Conservation (phyloP, 2,113 vertebrate species). For the Mionectes macconnelli region DNA sequence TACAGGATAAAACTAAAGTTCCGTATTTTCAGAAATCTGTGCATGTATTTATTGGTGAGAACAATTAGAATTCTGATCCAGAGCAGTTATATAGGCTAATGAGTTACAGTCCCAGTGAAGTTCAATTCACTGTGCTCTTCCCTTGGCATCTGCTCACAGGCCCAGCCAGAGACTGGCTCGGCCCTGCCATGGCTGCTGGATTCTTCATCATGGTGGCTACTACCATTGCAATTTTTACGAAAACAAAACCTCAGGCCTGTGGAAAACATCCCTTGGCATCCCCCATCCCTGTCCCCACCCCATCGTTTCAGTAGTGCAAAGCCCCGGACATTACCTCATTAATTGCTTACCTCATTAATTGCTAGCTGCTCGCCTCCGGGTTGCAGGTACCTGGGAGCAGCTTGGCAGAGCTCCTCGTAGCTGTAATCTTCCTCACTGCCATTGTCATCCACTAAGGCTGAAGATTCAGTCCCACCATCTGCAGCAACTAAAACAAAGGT, state of each 20-base stretch:
- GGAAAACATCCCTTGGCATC: neutral
- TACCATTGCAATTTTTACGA: neutral
- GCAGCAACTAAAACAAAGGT: conserved; percentile 67
- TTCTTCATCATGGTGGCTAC: neutral
- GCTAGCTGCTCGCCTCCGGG: conserved; percentile 89
- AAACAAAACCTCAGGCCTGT: neutral
- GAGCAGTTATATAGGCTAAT: neutral
- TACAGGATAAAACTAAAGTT: neutral
- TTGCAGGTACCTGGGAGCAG: conserved; percentile 86
- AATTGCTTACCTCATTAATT: conserved; percentile 94
- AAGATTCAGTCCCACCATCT: conserved; percentile 82
- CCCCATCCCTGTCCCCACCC: no score
- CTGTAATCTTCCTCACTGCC: conserved; percentile 94
- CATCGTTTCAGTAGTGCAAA: neutral
- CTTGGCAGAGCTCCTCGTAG: conserved; percentile 88
- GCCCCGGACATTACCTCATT: conserved; percentile 82
- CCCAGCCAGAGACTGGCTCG: neutral
- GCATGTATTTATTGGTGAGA: neutral
- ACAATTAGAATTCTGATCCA: neutral
- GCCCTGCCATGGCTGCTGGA: neutral
- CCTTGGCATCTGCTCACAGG: neutral
- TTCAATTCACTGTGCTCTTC: neutral
- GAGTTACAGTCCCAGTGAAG: neutral
- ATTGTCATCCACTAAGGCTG: conserved; percentile 85
- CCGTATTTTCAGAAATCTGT: neutral